Base-by-base conservation (phyloP, 2,113 vertebrate species). In the Loxodonta africana region DNA sequence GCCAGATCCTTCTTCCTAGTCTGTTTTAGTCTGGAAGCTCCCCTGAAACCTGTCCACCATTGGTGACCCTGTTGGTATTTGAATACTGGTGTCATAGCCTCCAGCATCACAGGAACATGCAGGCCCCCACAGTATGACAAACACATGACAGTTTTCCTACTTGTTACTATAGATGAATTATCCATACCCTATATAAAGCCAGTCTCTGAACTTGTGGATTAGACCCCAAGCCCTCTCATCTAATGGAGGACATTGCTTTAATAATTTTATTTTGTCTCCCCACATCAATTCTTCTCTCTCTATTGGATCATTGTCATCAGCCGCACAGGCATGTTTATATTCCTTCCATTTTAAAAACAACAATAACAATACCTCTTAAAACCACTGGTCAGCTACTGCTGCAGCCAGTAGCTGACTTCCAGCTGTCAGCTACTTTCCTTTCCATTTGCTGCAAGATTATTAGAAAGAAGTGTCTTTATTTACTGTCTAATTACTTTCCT, bases 351-450 rank as follows among this genome's bases (percentile, higher is more conserved):
- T 77, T 78, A 48, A 77, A 62, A 41, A 73, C 23, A 77, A 69
- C 20, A 71, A 17, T 1, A n/a, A 87, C n/a, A 80, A n/a, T 28
- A 57, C 18, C 20, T 87, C 33, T 67, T 37, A 83, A 77, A 80
- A 84, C 5, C 15, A 23, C 14, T 44, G 48, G 20, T 85, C 41
- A 44, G 25, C 57, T 51, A 28, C 37, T 33, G 8, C 3, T 7
- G 37, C 37, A 37, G 37, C 37, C 37, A 37, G 37, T 37, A 37
- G 37, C 37, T 37, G 37, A 37, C 37, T 37, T 37, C 37, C 37
- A 37, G 37, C 37, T 37, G 37, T 37, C 14, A 17, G 14, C 82
- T 93, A 90, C 25, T 87, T 88, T 95, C 93, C 62, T 63, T 92
- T 90, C 51, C 62, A 15, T 84, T 76, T 62, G 48, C 17, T 46